Evolutionary conservation across 2,888 invertebrate species (phyloP).

Genomic region (Pheosia tremula): DNA sequence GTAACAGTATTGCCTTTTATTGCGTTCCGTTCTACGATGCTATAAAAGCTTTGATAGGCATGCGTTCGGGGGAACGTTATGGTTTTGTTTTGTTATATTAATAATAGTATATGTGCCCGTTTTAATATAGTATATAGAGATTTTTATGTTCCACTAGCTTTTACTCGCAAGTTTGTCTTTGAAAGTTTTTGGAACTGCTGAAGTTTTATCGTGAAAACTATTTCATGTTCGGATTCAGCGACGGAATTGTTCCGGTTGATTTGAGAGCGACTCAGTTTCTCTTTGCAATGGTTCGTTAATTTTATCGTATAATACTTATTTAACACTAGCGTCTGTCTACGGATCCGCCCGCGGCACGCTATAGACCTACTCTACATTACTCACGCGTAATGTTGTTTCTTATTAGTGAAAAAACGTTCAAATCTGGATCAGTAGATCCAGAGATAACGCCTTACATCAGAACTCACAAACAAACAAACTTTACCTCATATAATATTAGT

Average conservation of each 20-base stretch:
- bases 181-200: conserved; percentile 2
- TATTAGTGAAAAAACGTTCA: too few species aligned
- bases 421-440: too few species aligned
- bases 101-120: neutral
- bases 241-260: conserved; percentile 3
- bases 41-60: conserved; percentile 9
- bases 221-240: conserved; percentile 4
- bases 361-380: too few species aligned
- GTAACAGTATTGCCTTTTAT: conserved; percentile 7
- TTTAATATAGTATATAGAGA: conserved; percentile 3
- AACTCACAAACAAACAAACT: too few species aligned
- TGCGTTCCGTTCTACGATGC: conserved; percentile 8
- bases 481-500: too few species aligned
- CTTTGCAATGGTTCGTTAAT: neutral
- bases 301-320: neutral
- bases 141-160: conserved; percentile 4
- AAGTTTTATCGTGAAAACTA: conserved; percentile 6
- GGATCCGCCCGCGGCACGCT: too few species aligned
- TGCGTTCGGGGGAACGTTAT: conserved; percentile 6
- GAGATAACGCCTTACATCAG: too few species aligned
- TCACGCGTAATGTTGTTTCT: too few species aligned
- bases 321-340: too few species aligned
- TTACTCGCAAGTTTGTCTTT: conserved; percentile 4
- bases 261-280: neutral
- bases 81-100: conserved; percentile 11